Evolutionary conservation across 1,140 invertebrate genomes (phyloP), one percentile per base, ranked within the genome.

Genomic region (Ceratosolen fusciceps): DNA sequence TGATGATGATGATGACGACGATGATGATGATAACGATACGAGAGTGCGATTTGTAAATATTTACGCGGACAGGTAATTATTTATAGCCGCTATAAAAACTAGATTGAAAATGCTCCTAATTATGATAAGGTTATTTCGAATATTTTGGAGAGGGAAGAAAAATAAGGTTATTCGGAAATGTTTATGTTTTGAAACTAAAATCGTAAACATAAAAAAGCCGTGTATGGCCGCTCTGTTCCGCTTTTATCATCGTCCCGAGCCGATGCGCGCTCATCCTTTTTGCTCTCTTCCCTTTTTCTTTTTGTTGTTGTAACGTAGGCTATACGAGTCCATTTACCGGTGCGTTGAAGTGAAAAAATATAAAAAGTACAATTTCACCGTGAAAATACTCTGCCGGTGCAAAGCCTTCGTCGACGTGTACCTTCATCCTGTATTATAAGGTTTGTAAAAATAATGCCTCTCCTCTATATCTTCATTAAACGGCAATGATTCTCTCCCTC

Each of bases 271-370:
- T n/a, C 49, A 52, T 52, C 10, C 21, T 7, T 52, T 52, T 47
- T 47, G 43, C 16, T 9, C 7, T 47, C 43, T 21, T 52, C 19
- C 14, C 12, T 9, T 19, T 52, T 19, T 52, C 37, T 65, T 37
- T 31, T 4, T n/a, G 19, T 1, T 65, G 31, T 65, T 37, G 16
- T 31, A 16, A 16, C 54, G 29, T 19, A 52, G 43, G 62, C 52
- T 29, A 26, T 14, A 21, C 24, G 26, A 70, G 54, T 77, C 19
- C 67, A 71, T 54, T 58, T 71, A 77, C 31, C 24, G 52, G 9
- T 60, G 52, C 19, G 8, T 2, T 37, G 9, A 39, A 37, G 49
- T 54, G 52, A 24, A 43, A 60, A 71, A 77, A 58, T 0, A 74
- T 1, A 39, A 39, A 74, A 74, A 26, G 14, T 8, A 31, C 0